A percentile compares a stretch with the other conserved stretches of the same genome.
Evolutionary conservation across 2,888 invertebrate genomes (phyloP).

Genomic region (Tyria jacobaeae): DNA sequence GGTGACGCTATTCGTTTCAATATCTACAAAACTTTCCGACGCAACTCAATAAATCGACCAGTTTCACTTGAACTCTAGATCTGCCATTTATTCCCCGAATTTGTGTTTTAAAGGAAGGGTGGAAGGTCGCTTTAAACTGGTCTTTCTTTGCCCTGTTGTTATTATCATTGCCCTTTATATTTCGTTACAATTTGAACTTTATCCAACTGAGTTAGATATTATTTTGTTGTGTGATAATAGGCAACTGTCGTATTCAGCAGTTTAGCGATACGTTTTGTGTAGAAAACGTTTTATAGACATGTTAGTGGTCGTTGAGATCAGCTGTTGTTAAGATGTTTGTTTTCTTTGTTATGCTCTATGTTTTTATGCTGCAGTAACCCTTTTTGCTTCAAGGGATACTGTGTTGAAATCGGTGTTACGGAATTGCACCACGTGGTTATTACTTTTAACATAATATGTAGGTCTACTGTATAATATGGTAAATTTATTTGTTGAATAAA

Average conservation of each 20-base stretch:
- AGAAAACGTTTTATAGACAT: conserved; percentile 73
- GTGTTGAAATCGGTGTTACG: not conserved
- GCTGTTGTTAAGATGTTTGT: conserved; percentile 58
- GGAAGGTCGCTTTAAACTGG: conserved; percentile 64
- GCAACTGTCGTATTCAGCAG: conserved; percentile 65
- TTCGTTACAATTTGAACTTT: conserved; percentile 71
- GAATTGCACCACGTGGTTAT: not conserved
- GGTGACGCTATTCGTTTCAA: conserved; percentile 85
- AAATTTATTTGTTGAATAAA: not conserved
- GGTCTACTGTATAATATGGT: too few relatives aligned
- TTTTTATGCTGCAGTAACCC: conserved; percentile 31
- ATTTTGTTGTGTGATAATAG: conserved; percentile 52
- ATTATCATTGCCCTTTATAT: conserved; percentile 73
- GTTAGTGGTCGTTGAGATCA: conserved; percentile 69
- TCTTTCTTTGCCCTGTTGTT: conserved; percentile 78
- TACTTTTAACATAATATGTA: not conserved
- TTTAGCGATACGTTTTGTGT: conserved; percentile 75
- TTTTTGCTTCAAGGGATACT: conserved; percentile 23
- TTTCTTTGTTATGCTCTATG: conserved; percentile 38
- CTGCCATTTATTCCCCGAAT: conserved; percentile 36
- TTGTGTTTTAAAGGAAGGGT: conserved; percentile 43
- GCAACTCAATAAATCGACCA: conserved; percentile 82
- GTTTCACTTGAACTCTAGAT: conserved; percentile 53
- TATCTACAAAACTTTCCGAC: conserved; percentile 84
- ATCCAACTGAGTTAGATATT: conserved; percentile 48